These are phyloP conservation scores for Ochotona curzoniae DNA, from an alignment of 2,113 vertebrate genomes.

Conservation along the genomic window DNA sequence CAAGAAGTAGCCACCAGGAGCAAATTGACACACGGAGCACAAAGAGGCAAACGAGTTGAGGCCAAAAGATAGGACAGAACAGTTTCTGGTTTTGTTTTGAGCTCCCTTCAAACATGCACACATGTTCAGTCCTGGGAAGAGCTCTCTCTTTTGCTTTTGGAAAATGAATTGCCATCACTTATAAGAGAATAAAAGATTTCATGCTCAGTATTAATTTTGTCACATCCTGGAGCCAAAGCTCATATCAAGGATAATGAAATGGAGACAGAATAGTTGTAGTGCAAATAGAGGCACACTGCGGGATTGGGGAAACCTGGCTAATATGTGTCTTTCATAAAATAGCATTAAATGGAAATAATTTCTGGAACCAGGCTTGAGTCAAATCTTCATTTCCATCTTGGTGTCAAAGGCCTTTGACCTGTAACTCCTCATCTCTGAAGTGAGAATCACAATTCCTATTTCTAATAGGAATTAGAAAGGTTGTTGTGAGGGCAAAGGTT, in stretches of 20 bases:
- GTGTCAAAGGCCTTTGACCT: background rate
- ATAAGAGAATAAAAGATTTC: slow-evolving; percentile 6
- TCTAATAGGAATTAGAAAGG: too few species aligned
- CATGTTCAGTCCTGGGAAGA: background rate
- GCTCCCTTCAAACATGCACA: background rate
- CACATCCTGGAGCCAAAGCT: background rate
- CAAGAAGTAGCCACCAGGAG: background rate
- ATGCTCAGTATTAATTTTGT: slow-evolving; percentile 12
- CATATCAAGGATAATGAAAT: background rate
- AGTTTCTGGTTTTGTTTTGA: background rate
- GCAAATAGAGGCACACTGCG: background rate
- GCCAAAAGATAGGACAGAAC: background rate
- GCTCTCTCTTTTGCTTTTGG: background rate
- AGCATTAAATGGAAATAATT: slow-evolving; percentile 7
- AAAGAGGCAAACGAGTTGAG: background rate
- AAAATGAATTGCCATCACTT: slow-evolving; percentile 30
- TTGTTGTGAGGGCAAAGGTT: background rate
- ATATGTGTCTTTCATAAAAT: background rate
- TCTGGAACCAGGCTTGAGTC: background rate
- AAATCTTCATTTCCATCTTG: background rate
- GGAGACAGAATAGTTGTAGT: background rate
- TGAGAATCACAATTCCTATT: background rate
- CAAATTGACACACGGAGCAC: background rate
- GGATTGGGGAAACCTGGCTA: background rate
- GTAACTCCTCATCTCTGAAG: background rate